phyloP scores from a whole-genome alignment of 1,140 invertebrate species.

The Xylocopa sonorina region DNA sequence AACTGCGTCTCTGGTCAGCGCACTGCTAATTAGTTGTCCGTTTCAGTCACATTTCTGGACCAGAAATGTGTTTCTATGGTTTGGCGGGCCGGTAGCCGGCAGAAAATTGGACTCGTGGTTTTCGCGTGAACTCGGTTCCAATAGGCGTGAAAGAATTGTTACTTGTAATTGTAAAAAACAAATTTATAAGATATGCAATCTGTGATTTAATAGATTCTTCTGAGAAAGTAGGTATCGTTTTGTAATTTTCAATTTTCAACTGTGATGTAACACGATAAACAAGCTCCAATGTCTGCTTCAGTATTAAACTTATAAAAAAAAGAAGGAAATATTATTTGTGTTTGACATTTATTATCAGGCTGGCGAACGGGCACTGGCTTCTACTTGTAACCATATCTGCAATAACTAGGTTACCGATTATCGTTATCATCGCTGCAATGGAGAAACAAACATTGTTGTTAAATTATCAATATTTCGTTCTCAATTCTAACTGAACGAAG shows the following conservation, averaged over 20 bases:
- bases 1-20: not conserved
- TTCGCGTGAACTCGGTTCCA: not conserved
- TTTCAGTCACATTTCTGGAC: conserved; percentile 26
- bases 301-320: no score
- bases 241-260: not conserved
- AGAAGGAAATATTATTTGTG: not conserved
- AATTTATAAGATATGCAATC: no score
- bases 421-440: not conserved
- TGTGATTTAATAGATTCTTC: no score
- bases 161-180: no score
- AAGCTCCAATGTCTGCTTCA: no score
- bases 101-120: not conserved
- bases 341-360: not conserved
- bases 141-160: not conserved
- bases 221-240: not conserved
- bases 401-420: not conserved
- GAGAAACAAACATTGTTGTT: not conserved
- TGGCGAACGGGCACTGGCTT: not conserved
- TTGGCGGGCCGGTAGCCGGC: not conserved
- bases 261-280: no score
- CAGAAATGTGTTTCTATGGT: not conserved
- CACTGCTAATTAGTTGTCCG: conserved; percentile 32
- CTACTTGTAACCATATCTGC: not conserved
- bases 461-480: no score
- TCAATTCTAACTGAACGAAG: no score